Evolutionary conservation across 2,888 invertebrate species (phyloP).

Genomic region (Branchellion lobata): DNA sequence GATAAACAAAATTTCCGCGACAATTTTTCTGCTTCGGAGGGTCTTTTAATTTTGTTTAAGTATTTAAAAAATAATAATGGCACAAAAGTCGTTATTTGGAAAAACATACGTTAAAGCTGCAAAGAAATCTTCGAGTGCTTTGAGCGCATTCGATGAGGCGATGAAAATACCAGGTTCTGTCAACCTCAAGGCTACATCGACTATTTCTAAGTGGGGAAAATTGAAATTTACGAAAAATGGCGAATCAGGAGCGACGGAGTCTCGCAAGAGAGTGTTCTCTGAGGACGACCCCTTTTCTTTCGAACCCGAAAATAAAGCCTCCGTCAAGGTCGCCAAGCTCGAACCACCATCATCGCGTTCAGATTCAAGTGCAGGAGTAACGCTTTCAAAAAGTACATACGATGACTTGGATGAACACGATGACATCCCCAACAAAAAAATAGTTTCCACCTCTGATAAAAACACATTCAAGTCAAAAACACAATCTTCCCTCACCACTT

Average conservation of each 20-base stretch:
- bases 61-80: background rate
- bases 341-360: background rate
- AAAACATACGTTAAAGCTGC: constrained; percentile 30
- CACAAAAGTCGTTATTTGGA: constrained; percentile 27
- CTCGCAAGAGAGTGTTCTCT: constrained; percentile 20
- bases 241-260: background rate
- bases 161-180: constrained; percentile 14
- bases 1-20: constrained; percentile 9
- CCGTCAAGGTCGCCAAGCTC: background rate
- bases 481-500: background rate
- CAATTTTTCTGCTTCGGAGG: background rate
- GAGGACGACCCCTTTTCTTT: constrained; percentile 40
- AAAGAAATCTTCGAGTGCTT: constrained; percentile 6
- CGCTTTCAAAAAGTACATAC: background rate
- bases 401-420: background rate
- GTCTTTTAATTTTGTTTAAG: background rate
- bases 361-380: background rate
- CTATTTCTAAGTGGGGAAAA: constrained; percentile 32
- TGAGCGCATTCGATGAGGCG: constrained; percentile 35
- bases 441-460: background rate
- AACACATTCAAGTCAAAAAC: background rate
- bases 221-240: constrained; percentile 29
- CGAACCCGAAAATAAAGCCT: constrained; percentile 18
- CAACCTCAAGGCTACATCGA: constrained; percentile 34
- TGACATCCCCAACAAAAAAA: background rate